Evolutionary conservation across 1,140 invertebrate genomes (phyloP).

Genomic region (Araneus ventricosus): DNA sequence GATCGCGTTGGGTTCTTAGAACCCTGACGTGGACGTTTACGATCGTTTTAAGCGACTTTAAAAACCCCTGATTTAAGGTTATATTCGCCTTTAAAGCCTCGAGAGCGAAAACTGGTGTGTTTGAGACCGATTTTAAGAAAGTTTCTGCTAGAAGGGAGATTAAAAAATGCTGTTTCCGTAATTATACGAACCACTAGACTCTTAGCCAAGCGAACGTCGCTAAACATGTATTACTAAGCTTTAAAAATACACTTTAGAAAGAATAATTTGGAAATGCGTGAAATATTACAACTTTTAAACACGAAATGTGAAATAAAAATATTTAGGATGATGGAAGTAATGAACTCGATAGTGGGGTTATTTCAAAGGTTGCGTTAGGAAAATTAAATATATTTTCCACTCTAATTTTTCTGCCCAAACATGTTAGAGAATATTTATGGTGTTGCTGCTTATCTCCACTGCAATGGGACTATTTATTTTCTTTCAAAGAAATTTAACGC

Average conservation of each 20-base stretch:
- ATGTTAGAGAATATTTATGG: no score
- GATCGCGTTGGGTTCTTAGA: neutral
- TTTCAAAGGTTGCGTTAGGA: neutral
- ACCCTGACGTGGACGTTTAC: constrained; percentile 24
- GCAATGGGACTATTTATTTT: neutral
- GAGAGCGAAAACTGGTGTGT: neutral
- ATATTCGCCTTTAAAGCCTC: constrained; percentile 31
- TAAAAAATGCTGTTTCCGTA: neutral
- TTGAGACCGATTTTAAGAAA: constrained; percentile 2
- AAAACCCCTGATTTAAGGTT: constrained; percentile 40
- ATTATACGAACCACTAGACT: neutral
- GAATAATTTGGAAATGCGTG: neutral
- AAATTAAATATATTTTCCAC: neutral
- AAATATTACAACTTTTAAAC: neutral
- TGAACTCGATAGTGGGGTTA: neutral
- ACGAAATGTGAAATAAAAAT: neutral
- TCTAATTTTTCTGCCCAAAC: neutral
- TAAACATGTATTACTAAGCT: neutral
- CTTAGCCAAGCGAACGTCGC: neutral
- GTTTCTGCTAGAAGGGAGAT: neutral
- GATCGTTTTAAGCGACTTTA: constrained; percentile 33
- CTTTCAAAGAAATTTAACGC: neutral
- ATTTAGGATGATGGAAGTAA: neutral
- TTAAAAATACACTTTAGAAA: neutral
- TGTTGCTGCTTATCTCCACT: no score